Base-by-base conservation (phyloP, 2,113 vertebrate genomes). In the Procapra przewalskii region DNA sequence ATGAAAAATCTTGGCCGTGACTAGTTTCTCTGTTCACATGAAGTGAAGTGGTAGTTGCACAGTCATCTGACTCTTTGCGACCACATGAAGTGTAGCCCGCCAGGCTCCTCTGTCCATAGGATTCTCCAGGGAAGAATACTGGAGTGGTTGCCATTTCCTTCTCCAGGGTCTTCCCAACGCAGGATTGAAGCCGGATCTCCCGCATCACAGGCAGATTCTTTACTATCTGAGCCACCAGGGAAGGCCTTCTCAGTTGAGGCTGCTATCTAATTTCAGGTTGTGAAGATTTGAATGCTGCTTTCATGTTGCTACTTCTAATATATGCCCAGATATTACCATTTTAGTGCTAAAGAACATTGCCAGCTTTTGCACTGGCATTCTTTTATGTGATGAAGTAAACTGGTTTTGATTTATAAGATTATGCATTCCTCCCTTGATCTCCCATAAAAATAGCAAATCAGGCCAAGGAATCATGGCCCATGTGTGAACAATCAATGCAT, bases 41-140 rank as follows among this genome's bases (percentile, higher is more conserved):
- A 75, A 75, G 67, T 71, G 67, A 40, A 23, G 67, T 67, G 7
- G 16, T 40, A 40, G 19, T 40, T 23, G 67, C 67, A 12, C n/a
- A 40, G 67, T 25, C 0, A 0, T 40, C 67, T 75, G 67, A 40
- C 36, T 40, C 67, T 71, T 10, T 71, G 10, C 0, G 5, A 71
- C 19, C n/a, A 5, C 10, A 1, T 40, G 5, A 23, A 40, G 10
- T 12, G 3, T 71, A 71, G n/a, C 3, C n/a, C 0, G 0, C n/a
- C 67, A 71, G 67, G 19, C n/a, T 40, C n/a, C 5, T 71, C 67
- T 12, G n/a, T 23, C 64, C 64, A 12, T 71, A n/a, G 17, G 64
- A 71, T 71, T 21, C n/a, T 36, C n/a, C 64, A 36, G 64, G 64
- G 17, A 71, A 71, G 9, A 71, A 21, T 23, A 36, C n/a, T 71